Evolutionary conservation across 2,888 invertebrate species (phyloP).

Genomic region (Morpho deidamia): DNA sequence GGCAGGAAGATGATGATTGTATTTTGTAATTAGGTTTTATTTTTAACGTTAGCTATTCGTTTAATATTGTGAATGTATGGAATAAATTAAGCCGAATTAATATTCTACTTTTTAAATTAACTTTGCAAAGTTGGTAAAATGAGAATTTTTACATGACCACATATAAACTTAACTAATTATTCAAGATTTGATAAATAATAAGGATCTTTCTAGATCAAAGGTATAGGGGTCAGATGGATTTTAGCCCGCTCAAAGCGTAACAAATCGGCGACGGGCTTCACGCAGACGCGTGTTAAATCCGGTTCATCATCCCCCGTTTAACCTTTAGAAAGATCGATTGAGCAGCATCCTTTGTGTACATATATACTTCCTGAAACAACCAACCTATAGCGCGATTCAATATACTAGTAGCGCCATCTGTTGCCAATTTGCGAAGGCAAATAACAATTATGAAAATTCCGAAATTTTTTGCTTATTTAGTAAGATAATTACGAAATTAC

Average conservation of each 20-base stretch:
- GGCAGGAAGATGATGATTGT: too few species aligned
- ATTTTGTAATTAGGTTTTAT: too few species aligned
- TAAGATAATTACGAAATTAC: too few species aligned
- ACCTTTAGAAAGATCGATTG: conserved; percentile 69
- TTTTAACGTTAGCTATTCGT: too few species aligned
- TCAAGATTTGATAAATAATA: not conserved
- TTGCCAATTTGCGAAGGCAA: not conserved
- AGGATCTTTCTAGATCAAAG: conserved; percentile 45
- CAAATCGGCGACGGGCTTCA: conserved; percentile 68
- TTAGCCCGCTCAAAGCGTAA: conserved; percentile 68
- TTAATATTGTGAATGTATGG: too few species aligned
- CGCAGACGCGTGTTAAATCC: conserved; percentile 57
- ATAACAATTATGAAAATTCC: too few species aligned
- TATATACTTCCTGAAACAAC: not conserved
- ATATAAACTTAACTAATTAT: too few species aligned
- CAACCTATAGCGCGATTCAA: not conserved
- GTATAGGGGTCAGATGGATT: conserved; percentile 58
- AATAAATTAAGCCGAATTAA: too few species aligned
- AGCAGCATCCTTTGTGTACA: rapidly evolving
- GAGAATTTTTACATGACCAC: too few species aligned
- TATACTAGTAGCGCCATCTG: conserved; percentile 1
- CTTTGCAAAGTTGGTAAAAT: too few species aligned
- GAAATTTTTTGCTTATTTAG: too few species aligned
- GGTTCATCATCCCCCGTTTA: conserved; percentile 72
- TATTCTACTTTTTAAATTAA: too few species aligned